Percentiles rank a stretch among this genome's conserved stretches.
Evolutionary conservation across 1,140 invertebrate genomes (phyloP).

Genomic region (Sipha flava): DNA sequence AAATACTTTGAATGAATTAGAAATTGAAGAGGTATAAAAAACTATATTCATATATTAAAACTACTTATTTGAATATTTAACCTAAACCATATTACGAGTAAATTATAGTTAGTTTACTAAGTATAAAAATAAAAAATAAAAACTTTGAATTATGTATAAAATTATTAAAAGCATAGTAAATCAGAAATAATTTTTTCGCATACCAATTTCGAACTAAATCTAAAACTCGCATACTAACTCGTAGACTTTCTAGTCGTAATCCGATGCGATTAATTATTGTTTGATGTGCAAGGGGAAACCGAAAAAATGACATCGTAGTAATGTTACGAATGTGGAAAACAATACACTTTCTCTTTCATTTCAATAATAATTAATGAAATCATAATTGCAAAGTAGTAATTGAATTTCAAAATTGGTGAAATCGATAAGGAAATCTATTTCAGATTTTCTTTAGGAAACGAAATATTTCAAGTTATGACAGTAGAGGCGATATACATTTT

Average conservation of each 20-base stretch:
- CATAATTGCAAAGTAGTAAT: slow-evolving; percentile 6
- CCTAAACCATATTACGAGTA: too few species aligned
- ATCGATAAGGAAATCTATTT: background rate
- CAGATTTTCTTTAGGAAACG: background rate
- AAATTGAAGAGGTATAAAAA: too few species aligned
- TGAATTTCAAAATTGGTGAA: slow-evolving; percentile 21
- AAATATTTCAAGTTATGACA: background rate
- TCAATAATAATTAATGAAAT: slow-evolving; percentile 23
- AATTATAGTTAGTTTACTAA: too few species aligned
- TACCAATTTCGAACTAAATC: background rate
- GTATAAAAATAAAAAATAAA: too few species aligned
- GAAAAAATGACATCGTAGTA: slow-evolving; percentile 25
- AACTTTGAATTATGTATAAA: too few species aligned
- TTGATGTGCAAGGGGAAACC: slow-evolving; percentile 16
- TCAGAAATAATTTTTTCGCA: background rate
- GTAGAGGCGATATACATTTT: background rate
- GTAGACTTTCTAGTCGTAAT: background rate
- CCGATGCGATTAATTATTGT: slow-evolving; percentile 26
- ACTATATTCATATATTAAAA: too few species aligned
- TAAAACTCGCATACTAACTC: background rate
- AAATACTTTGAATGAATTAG: too few species aligned
- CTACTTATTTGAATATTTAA: too few species aligned
- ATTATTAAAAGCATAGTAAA: too few species aligned
- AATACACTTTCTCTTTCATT: slow-evolving; percentile 31
- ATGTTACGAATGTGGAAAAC: slow-evolving; percentile 28